These are phyloP conservation scores for Parauchenoglanis punctatus DNA, from an alignment of 2,797 vertebrate species.

Conservation along the genomic window DNA sequence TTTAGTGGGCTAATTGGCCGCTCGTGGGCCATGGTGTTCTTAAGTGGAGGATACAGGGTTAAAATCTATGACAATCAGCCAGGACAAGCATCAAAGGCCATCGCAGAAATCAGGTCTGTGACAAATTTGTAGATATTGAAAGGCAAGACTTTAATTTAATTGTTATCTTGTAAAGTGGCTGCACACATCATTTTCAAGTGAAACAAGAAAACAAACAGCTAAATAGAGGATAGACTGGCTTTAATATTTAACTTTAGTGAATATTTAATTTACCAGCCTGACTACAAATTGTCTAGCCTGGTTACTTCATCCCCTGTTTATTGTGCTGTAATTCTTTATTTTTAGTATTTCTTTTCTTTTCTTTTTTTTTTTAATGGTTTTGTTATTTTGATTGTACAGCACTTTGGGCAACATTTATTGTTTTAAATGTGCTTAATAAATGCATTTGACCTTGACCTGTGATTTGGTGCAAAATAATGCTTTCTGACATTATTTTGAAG, in stretches of 20 bases:
- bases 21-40: slow-evolving; percentile 95
- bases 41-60: slow-evolving; percentile 87
- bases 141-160: neutral
- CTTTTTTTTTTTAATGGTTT: too few species aligned
- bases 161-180: neutral
- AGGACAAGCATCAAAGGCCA: slow-evolving; percentile 79
- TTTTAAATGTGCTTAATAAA: too few species aligned
- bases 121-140: neutral
- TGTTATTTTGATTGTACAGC: too few species aligned
- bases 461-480: neutral
- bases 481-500: neutral
- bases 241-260: slow-evolving; percentile 2
- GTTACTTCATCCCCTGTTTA: neutral
- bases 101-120: slow-evolving; percentile 84
- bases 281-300: neutral
- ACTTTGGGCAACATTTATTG: too few species aligned
- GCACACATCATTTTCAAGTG: neutral
- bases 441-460: too few species aligned
- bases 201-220: neutral
- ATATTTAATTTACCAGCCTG: neutral
- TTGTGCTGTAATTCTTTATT: too few species aligned
- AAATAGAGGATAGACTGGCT: neutral
- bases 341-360: too few species aligned
- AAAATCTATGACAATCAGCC: slow-evolving; percentile 89
- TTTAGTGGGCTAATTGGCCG: slow-evolving; percentile 90